Base-by-base conservation (phyloP, 2,888 invertebrate species). In the Thera britannica region DNA sequence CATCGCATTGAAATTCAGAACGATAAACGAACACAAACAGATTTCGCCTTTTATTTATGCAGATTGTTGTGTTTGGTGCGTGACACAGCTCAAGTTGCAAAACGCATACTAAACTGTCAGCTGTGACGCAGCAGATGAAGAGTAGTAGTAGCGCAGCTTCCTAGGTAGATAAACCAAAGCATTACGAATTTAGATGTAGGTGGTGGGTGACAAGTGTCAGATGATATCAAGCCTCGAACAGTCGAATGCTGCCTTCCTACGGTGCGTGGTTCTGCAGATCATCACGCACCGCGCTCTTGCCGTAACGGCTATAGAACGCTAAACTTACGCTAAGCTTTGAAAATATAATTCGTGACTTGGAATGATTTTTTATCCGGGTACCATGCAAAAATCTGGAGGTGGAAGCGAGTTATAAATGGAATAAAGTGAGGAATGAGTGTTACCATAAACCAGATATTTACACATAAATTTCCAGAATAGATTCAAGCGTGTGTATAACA, bases 11-110 rank as follows among this genome's bases (percentile, higher is more conserved):
- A 72, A 74, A 79, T 77, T 76, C 75, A 67, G 66, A 56, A 58
- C 57, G 9, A 68, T 61, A 62, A 64, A 65, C 68, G 74, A 70
- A 72, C 74, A 74, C 73, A 77, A 75, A 75, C 79, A 76, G 73
- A 77, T 77, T 77, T 77, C 72, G 75, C 72, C 70, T 75, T 78
- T 74, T 76, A 77, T 77, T 72, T 73, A 77, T 79, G 76, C 70
- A 76, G 70, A 77, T 76, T 75, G 74, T 69, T 70, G 68, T 67
- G 64, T 57, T 71, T 58, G 68, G 58, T 62, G 72, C 72, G 70
- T 72, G 71, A 67, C 70, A 63, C 41, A 58, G 73, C 67, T 70
- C 69, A 65, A 60, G 52, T 61, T 11, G 64, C 62, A 36, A 51
- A 59, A 61, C 70, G 75, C 71, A 74, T 75, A 72, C 70, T 68